A percentile compares a stretch with the other conserved stretches of the same genome.
phyloP scores from a whole-genome alignment of 2,888 invertebrate genomes.

The Drosophila setosimentum region DNA sequence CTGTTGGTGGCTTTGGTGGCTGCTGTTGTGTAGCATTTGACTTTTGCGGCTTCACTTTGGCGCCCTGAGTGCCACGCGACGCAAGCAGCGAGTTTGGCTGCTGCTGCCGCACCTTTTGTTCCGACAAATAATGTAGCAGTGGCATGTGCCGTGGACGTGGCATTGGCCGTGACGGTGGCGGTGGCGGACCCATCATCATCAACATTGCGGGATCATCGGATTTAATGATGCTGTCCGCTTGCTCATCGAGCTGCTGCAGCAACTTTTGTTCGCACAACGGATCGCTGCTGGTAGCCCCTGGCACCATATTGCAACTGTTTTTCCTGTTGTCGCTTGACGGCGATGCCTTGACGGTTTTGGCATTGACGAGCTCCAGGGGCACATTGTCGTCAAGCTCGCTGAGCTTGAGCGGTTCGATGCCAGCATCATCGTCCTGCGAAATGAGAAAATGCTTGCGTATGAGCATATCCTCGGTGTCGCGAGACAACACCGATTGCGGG shows the following conservation, averaged over 20 bases:
- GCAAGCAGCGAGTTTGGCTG: background rate
- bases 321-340: background rate
- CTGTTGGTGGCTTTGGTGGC: background rate
- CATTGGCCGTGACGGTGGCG: background rate
- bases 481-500: slow-evolving; percentile 72
- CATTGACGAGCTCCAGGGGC: slow-evolving; percentile 46
- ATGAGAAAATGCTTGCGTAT: slow-evolving; percentile 79
- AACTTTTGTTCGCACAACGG: background rate
- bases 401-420: slow-evolving; percentile 59
- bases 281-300: background rate
- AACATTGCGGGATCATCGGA: background rate
- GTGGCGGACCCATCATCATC: background rate
- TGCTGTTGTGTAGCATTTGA: background rate
- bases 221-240: slow-evolving; percentile 1
- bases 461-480: slow-evolving; percentile 79
- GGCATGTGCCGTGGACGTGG: background rate
- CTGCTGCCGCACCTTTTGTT: background rate
- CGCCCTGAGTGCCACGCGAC: background rate
- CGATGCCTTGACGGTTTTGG: background rate
- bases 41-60: background rate
- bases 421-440: slow-evolving; percentile 64
- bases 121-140: background rate
- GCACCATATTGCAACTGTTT: background rate
- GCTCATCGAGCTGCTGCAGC: slow-evolving; percentile 4
- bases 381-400: slow-evolving; percentile 65